Evolutionary conservation across 2,113 vertebrate genomes (phyloP).

Genomic region (Platichthys stellatus): DNA sequence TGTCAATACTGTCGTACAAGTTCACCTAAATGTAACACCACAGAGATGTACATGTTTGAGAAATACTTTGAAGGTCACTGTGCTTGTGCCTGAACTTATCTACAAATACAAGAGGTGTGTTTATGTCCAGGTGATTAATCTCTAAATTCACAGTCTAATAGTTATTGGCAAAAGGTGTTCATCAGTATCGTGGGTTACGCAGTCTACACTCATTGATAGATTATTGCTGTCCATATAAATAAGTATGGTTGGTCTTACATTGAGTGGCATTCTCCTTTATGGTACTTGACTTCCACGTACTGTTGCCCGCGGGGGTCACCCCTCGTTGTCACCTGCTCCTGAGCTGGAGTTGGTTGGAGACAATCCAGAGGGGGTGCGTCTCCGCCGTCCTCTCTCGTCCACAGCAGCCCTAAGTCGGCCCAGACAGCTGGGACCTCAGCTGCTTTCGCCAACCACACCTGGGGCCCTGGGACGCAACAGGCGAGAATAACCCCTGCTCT

Average conservation of each 20-base stretch:
- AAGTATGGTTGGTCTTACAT: slow-evolving; percentile 43
- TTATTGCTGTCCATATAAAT: slow-evolving; percentile 39
- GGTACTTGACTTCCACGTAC: slow-evolving; percentile 25
- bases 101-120: slow-evolving; percentile 47
- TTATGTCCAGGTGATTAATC: slow-evolving; percentile 30
- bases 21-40: slow-evolving; percentile 15
- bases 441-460: slow-evolving; percentile 55
- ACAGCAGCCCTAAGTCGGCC: slow-evolving; percentile 26
- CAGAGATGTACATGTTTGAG: slow-evolving; percentile 29
- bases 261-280: slow-evolving; percentile 74
- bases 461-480: slow-evolving; percentile 30
- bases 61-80: slow-evolving; percentile 25
- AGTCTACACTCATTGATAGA: slow-evolving; percentile 25
- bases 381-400: slow-evolving; percentile 43
- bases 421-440: slow-evolving; percentile 54
- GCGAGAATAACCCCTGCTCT: slow-evolving; percentile 29
- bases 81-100: slow-evolving; percentile 29
- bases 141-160: slow-evolving; percentile 66
- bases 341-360: slow-evolving; percentile 31
- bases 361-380: slow-evolving; percentile 37
- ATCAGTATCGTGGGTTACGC: slow-evolving; percentile 30
- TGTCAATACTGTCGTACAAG: slow-evolving; percentile 39
- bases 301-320: slow-evolving; percentile 12
- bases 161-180: slow-evolving; percentile 41
- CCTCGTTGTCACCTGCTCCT: slow-evolving; percentile 38